phyloP scores from a whole-genome alignment of 2,797 vertebrate species.

The Glyptemys insculpta region DNA sequence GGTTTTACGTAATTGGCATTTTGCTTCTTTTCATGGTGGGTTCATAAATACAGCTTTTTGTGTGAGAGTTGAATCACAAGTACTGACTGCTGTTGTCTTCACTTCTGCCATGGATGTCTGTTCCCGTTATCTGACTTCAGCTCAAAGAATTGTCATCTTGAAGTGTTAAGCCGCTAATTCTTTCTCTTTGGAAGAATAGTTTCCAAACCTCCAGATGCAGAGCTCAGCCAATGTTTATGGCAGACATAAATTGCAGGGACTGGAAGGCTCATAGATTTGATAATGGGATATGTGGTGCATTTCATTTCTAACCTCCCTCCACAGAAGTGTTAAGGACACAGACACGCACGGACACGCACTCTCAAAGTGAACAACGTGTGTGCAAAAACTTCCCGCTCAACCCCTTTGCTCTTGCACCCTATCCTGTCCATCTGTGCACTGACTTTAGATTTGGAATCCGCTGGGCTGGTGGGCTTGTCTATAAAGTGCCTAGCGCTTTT shows the following conservation, averaged over 20 bases:
- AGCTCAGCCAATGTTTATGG: not conserved
- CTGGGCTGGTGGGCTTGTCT: not conserved
- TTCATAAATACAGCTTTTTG: conserved; percentile 40
- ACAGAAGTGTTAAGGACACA: fast-evolving
- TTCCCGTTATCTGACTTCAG: conserved; percentile 56
- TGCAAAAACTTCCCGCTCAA: not conserved
- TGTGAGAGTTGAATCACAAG: not conserved
- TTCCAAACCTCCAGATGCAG: conserved; percentile 2
- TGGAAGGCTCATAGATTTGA: conserved; percentile 19
- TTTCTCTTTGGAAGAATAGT: conserved; percentile 45
- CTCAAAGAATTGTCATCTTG: not conserved
- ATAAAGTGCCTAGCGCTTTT: fast-evolving
- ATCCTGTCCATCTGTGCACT: fast-evolving
- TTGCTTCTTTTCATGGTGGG: conserved; percentile 24
- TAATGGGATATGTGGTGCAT: not conserved
- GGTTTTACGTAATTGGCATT: conserved; percentile 39
- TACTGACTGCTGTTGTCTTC: not conserved
- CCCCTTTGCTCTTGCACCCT: fast-evolving
- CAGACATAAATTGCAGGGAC: not conserved
- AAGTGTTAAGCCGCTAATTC: conserved; percentile 62
- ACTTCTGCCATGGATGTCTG: not conserved
- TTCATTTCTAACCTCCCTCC: conserved; percentile 3
- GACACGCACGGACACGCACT: fast-evolving
- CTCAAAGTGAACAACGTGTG: not conserved
- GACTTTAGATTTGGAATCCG: not conserved